phyloP scores from a whole-genome alignment of 2,113 vertebrate species.

The Rhea pennata region DNA sequence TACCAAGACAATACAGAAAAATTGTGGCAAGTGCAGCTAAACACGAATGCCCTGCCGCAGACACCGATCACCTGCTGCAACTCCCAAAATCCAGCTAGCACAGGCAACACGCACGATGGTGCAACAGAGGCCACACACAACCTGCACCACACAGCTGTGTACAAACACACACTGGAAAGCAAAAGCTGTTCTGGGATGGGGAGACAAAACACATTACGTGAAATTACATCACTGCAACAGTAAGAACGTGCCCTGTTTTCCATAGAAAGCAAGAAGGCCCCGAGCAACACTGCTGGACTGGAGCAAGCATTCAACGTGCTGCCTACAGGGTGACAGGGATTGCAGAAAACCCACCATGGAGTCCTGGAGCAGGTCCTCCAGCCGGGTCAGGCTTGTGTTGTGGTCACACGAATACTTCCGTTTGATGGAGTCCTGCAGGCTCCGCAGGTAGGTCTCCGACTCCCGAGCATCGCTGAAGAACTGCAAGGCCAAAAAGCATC shows the following conservation, averaged over 20 bases:
- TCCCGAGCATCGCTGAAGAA: conserved; percentile 92
- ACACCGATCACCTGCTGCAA: background rate
- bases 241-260: background rate
- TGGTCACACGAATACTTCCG: conserved; percentile 95
- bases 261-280: background rate
- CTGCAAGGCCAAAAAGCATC: conserved; percentile 67
- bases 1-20: background rate
- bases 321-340: background rate
- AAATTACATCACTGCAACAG: rapidly evolving
- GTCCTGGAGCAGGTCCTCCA: conserved; percentile 98
- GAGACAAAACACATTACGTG: background rate
- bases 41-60: background rate
- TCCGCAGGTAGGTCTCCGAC: conserved; percentile 89
- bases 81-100: background rate
- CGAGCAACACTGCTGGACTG: rapidly evolving
- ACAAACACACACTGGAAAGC: background rate
- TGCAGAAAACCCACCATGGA: conserved; percentile 88
- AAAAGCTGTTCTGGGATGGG: rapidly evolving
- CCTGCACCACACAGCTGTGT: rapidly evolving
- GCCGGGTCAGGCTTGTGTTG: conserved; percentile 88
- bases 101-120: background rate
- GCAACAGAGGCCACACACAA: background rate
- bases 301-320: background rate
- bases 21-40: background rate
- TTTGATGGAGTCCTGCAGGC: conserved; percentile 94